These are phyloP conservation scores for Prionailurus viverrinus DNA, from an alignment of 2,113 vertebrate species.

Conservation along the genomic window DNA sequence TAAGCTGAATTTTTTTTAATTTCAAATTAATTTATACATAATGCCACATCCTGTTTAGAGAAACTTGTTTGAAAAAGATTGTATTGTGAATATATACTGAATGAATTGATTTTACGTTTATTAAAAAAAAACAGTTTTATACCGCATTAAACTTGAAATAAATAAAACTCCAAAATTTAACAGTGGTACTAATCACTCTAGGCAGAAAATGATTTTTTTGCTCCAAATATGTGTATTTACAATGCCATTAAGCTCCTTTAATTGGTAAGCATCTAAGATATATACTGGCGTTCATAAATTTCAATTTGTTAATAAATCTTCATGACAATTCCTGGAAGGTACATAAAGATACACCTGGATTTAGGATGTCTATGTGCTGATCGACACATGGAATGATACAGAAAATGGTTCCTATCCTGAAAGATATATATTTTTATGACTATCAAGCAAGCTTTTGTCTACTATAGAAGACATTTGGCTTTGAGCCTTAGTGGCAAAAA, in stretches of 20 bases:
- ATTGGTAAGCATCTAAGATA: not conserved
- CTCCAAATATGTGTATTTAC: not conserved
- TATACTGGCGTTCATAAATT: not conserved
- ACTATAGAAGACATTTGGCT: not conserved
- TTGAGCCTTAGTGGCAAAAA: not conserved
- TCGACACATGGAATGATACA: not conserved
- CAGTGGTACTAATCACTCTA: not conserved
- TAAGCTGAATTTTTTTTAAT: not conserved
- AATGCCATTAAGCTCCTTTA: not conserved
- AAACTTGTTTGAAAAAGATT: not conserved
- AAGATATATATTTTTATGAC: not conserved
- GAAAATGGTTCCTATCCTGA: not conserved
- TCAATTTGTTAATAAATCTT: slow-evolving; percentile 31
- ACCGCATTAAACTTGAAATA: not conserved
- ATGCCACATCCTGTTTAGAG: not conserved
- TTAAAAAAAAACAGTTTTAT: not conserved
- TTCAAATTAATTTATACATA: slow-evolving; percentile 4
- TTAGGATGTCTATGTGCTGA: not conserved
- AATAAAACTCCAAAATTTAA: slow-evolving; percentile 17
- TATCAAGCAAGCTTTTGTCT: not conserved
- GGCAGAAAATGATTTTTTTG: not conserved
- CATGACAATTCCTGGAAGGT: not conserved
- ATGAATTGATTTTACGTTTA: not conserved
- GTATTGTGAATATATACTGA: not conserved
- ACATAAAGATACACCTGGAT: slow-evolving; percentile 25